Conservation (phyloP, 2,113 vertebrate species). For the Cacatua alba region DNA sequence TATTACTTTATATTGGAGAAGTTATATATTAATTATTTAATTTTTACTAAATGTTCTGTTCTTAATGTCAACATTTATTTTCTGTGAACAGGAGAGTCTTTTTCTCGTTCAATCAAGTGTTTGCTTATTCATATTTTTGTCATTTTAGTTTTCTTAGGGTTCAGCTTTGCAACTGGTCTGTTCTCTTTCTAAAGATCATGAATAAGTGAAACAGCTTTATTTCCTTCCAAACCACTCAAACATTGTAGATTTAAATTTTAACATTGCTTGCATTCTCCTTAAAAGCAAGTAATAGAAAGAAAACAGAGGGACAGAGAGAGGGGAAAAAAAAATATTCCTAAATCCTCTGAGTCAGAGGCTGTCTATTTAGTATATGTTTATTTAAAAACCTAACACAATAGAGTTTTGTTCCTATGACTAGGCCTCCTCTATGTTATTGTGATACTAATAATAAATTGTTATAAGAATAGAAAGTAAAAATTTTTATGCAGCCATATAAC, state of each 20-base stretch:
- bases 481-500: conserved; percentile 19
- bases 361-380: conserved; percentile 47
- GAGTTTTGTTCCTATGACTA: conserved; percentile 4
- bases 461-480: conserved; percentile 15
- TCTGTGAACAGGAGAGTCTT: not conserved
- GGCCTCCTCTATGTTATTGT: not conserved
- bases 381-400: conserved; percentile 27
- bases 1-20: not conserved
- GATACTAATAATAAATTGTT: conserved; percentile 53
- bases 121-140: not conserved
- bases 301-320: not conserved
- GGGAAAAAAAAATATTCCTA: not conserved
- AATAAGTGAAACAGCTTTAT: not conserved
- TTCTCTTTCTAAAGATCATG: not conserved
- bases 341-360: conserved; percentile 32
- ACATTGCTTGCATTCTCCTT: not conserved
- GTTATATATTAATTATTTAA: not conserved
- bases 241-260: not conserved
- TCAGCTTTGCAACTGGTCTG: not conserved
- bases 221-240: not conserved
- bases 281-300: not conserved
- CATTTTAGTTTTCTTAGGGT: not conserved
- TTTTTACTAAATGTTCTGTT: not conserved
- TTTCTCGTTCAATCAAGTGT: not conserved
- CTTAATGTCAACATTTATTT: not conserved